Base-by-base conservation (phyloP, 2,797 vertebrate species). In the Microctenopoma lineatum region DNA sequence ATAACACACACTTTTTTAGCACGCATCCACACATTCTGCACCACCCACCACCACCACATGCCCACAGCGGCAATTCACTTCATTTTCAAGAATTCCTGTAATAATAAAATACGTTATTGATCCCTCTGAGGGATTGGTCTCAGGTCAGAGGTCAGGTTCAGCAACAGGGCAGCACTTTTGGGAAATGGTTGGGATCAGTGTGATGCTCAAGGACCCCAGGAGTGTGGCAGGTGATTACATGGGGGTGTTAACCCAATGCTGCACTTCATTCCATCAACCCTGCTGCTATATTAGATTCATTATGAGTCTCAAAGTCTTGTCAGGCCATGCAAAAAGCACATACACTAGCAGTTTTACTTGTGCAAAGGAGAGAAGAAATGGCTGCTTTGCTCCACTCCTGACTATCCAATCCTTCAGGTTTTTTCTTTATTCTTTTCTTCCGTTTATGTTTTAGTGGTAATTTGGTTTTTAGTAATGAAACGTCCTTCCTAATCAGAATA, bases 61-160 rank as follows among this genome's bases (percentile, higher is more conserved):
- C 81, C 75, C 75, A 73, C 59, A 76, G 86, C 54, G 2, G 72
- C 69, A 82, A 77, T 80, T 84, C 53, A 41, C 39, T 76, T 84
- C 21, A 73, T 83, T 83, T 83, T 59, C 66, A 66, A 78, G 81
- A 79, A 68, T 80, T 80, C 65, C 69, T 66, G 62, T 59, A 75
- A 85, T 85, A 85, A 88, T 84, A 75, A 71, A 83, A 87, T 77
- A 34, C 9, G 2, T 65, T 78, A 70, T 59, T 61, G 75, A 80
- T 81, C 64, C 72, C 78, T 83, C 47, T 34, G 16, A 74, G 81
- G 77, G 63, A 72, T 56, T 47, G 7, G 0, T 73, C 42, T 67
- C 21, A 9, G 75, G 79, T 84, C 75, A 59, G 57, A 72, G 81
- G 83, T 86, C 75, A 81, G 84, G 87, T 85, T 90, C 82, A 81